Conservation (phyloP, 2,797 vertebrate genomes). For the Uromys caudimaculatus region DNA sequence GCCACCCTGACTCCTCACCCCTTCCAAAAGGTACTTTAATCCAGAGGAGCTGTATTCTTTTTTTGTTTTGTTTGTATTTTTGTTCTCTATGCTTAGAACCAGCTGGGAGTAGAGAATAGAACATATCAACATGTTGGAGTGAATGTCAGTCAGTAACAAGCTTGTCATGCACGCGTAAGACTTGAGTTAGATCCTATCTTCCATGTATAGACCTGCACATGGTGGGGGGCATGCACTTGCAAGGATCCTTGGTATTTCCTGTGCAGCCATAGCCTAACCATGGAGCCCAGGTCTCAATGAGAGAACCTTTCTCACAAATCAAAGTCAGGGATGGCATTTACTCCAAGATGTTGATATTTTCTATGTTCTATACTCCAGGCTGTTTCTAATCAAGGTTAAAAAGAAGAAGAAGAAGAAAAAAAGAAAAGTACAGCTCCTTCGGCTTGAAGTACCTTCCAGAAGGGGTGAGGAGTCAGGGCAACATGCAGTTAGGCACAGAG, state of each 20-base stretch:
- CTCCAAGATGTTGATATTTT: neutral
- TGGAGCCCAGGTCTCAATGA: neutral
- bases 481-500: neutral
- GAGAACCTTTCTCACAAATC: neutral
- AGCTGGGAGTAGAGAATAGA: neutral
- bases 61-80: neutral
- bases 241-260: neutral
- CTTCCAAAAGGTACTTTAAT: neutral
- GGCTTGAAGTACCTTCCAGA: neutral
- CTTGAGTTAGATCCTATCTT: neutral
- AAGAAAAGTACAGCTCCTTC: neutral
- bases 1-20: neutral
- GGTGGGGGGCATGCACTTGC: neutral
- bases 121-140: neutral
- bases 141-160: neutral
- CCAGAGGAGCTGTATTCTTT: neutral
- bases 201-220: neutral
- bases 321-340: neutral
- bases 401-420: too few relatives aligned
- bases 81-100: neutral
- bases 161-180: neutral
- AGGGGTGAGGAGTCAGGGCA: neutral
- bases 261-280: neutral
- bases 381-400: neutral
- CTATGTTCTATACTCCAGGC: neutral